A percentile compares a stretch with the other conserved stretches of the same genome.
phyloP scores from a whole-genome alignment of 2,797 vertebrate genomes.

The Salmo trutta region DNA sequence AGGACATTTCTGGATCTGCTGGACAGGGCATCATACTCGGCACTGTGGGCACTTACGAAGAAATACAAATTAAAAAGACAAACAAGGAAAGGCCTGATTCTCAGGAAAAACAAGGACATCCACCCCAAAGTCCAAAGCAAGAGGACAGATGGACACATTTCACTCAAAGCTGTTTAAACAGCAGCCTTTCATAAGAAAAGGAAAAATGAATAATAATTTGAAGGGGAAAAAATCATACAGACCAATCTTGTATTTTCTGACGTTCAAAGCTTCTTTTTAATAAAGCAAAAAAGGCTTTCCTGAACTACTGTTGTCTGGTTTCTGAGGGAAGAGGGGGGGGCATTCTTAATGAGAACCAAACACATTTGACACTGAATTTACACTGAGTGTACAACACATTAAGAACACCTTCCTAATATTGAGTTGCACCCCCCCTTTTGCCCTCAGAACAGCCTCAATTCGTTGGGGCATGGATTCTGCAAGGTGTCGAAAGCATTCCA shows the following conservation, averaged over 20 bases:
- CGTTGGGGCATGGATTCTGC: too few relatives aligned
- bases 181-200: constrained; percentile 98
- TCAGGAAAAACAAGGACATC: constrained; percentile 86
- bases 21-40: constrained; percentile 88
- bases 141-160: constrained; percentile 83
- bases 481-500: too few relatives aligned
- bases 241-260: constrained; percentile 99
- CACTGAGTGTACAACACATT: too few relatives aligned
- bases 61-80: constrained; percentile 55
- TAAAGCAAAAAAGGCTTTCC: constrained; percentile 99
- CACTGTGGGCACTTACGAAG: constrained; percentile 86
- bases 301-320: constrained; percentile 67
- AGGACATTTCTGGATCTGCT: constrained; percentile 96
- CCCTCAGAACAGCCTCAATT: too few relatives aligned
- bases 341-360: too few relatives aligned
- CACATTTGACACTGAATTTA: too few relatives aligned
- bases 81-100: constrained; percentile 86
- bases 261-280: constrained; percentile 99
- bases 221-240: constrained; percentile 76
- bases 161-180: constrained; percentile 91
- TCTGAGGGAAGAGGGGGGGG: not conserved
- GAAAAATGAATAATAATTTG: constrained; percentile 70
- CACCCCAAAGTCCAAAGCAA: constrained; percentile 80
- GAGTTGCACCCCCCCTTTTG: too few relatives aligned
- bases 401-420: too few relatives aligned